Percentiles rank a stretch among this genome's conserved stretches.
Evolutionary conservation across 1,140 invertebrate species (phyloP).

Genomic region (Neodiprion virginianus): DNA sequence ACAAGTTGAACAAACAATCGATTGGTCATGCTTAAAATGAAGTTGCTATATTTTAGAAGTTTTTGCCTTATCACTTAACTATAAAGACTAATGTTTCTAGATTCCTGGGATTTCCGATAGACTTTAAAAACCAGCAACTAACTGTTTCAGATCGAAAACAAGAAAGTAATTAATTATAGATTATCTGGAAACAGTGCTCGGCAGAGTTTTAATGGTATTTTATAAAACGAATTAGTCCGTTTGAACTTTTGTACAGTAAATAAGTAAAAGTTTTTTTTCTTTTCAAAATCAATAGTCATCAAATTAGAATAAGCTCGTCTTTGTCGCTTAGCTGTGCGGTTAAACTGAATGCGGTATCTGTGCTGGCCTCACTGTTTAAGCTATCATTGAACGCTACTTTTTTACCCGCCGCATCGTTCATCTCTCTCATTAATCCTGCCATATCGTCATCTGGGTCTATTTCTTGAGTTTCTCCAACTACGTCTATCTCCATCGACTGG

Average conservation of each 20-base stretch:
- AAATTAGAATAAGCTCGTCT: slow-evolving; percentile 49
- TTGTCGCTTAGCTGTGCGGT: slow-evolving; percentile 57
- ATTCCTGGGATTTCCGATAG: too few relatives aligned
- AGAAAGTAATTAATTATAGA: too few relatives aligned
- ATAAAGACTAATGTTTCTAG: too few relatives aligned
- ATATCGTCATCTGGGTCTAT: slow-evolving; percentile 61
- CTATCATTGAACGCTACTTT: slow-evolving; percentile 54
- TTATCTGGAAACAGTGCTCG: too few relatives aligned
- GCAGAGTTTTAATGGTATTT: too few relatives aligned
- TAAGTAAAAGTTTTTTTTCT: background rate
- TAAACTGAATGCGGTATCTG: slow-evolving; percentile 57
- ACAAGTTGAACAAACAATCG: too few relatives aligned
- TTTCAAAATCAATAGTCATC: background rate
- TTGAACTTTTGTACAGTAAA: background rate
- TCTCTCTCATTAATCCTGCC: slow-evolving; percentile 59
- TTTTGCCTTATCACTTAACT: too few relatives aligned
- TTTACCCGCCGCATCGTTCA: slow-evolving; percentile 52
- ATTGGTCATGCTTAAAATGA: background rate
- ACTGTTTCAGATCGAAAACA: too few relatives aligned
- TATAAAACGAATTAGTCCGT: too few relatives aligned
- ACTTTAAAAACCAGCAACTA: too few relatives aligned
- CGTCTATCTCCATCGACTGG: slow-evolving; percentile 50
- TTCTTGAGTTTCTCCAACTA: slow-evolving; percentile 48
- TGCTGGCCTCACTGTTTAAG: slow-evolving; percentile 56
- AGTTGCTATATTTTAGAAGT: too few relatives aligned